These are phyloP conservation scores for Oxytorus armatus DNA, from an alignment of 2,888 invertebrate genomes.

Conservation along the genomic window DNA sequence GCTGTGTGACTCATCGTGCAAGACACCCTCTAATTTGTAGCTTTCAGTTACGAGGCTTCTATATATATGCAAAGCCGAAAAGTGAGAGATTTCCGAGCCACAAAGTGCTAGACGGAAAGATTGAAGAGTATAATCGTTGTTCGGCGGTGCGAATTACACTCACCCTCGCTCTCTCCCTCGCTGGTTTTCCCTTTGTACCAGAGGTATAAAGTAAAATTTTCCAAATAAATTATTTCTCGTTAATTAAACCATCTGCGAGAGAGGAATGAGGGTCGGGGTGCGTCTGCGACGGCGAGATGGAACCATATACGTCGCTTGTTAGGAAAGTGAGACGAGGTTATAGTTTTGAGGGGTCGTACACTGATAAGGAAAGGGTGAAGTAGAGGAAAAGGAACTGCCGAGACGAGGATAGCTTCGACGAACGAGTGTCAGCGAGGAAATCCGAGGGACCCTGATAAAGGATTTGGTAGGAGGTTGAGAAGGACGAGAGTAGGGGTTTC, in stretches of 20 bases:
- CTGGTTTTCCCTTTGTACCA: not conserved
- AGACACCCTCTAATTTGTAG: not conserved
- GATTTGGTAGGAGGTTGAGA: constrained; percentile 7
- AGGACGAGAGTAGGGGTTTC: constrained; percentile 1
- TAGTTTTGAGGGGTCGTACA: constrained; percentile 35
- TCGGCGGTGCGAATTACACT: constrained; percentile 39
- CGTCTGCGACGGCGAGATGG: constrained; percentile 2
- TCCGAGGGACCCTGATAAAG: constrained; percentile 15
- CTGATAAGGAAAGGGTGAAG: constrained; percentile 49
- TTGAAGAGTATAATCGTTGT: constrained; percentile 51
- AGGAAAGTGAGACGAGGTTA: constrained; percentile 33
- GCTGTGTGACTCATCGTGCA: constrained; percentile 4
- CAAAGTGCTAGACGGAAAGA: constrained; percentile 38
- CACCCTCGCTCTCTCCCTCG: not conserved
- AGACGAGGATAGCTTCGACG: constrained; percentile 10
- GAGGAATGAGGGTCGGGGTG: constrained; percentile 36
- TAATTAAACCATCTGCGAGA: constrained; percentile 64
- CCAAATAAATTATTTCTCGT: constrained; percentile 67
- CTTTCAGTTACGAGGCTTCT: constrained; percentile 6
- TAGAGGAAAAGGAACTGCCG: constrained; percentile 27
- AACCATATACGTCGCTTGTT: constrained; percentile 9
- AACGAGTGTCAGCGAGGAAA: not conserved
- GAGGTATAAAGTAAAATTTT: constrained; percentile 56
- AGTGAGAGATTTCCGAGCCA: not conserved
- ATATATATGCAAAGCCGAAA: not conserved